Conservation (phyloP, 2,888 invertebrate genomes). For the Archaeoteleia sp. region DNA sequence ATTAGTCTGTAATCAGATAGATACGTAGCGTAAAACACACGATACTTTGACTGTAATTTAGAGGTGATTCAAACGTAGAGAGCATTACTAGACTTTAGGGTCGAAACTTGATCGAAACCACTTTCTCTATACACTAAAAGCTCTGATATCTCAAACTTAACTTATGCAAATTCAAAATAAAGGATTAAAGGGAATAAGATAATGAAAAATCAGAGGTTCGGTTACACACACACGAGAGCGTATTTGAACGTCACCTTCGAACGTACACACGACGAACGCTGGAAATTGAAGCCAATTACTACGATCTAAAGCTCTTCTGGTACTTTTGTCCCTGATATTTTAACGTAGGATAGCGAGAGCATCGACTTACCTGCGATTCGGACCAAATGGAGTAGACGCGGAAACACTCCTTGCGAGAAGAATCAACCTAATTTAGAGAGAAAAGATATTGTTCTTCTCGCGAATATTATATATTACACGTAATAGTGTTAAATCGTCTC, state of each 20-base stretch:
- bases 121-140: slow-evolving; percentile 71
- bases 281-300: slow-evolving; percentile 57
- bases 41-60: slow-evolving; percentile 68
- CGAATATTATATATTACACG: slow-evolving; percentile 7
- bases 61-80: slow-evolving; percentile 67
- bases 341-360: slow-evolving; percentile 39
- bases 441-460: slow-evolving; percentile 61
- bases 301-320: slow-evolving; percentile 58
- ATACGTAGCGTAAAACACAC: slow-evolving; percentile 59
- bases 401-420: slow-evolving; percentile 6
- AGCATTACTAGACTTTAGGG: slow-evolving; percentile 65
- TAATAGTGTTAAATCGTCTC: slow-evolving; percentile 24
- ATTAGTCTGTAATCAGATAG: slow-evolving; percentile 70
- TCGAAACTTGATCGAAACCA: slow-evolving; percentile 69
- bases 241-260: slow-evolving; percentile 44
- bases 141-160: slow-evolving; percentile 65
- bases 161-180: slow-evolving; percentile 22
- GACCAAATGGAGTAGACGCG: slow-evolving; percentile 6
- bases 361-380: slow-evolving; percentile 45
- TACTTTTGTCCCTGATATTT: slow-evolving; percentile 59
- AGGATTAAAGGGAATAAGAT: slow-evolving; percentile 18
- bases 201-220: slow-evolving; percentile 9
- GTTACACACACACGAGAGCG: slow-evolving; percentile 32
- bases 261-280: slow-evolving; percentile 54
- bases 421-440: slow-evolving; percentile 16